phyloP scores from a whole-genome alignment of 2,888 invertebrate species.

The Cetonia aurata region DNA sequence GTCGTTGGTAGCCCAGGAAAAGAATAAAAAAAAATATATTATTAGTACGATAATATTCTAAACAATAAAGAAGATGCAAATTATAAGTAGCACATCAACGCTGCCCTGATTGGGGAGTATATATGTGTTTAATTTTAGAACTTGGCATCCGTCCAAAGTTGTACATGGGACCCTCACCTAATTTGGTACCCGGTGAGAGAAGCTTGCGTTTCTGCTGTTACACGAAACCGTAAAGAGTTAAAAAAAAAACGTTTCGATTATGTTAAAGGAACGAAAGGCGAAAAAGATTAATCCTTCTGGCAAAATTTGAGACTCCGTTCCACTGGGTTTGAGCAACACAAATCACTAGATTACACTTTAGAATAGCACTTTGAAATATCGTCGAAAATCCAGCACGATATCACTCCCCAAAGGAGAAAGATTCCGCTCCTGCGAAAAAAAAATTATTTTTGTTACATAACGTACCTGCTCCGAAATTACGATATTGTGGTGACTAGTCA shows the following conservation, averaged over 20 bases:
- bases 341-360: constrained; percentile 12
- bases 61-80: constrained; percentile 18
- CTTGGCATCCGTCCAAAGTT: constrained; percentile 49
- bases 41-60: constrained; percentile 7
- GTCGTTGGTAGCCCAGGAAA: constrained; percentile 67
- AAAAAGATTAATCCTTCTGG: no score
- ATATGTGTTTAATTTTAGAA: constrained; percentile 49
- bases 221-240: not conserved
- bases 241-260: no score
- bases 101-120: not conserved
- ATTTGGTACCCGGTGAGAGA: constrained; percentile 50
- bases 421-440: constrained; percentile 14
- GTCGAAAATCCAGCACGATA: not conserved
- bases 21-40: constrained; percentile 51
- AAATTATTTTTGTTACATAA: constrained; percentile 48
- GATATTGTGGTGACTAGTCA: constrained; percentile 68
- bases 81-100: constrained; percentile 33
- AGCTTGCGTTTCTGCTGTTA: constrained; percentile 46
- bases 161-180: constrained; percentile 44
- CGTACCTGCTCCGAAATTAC: constrained; percentile 62
- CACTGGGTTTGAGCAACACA: not conserved
- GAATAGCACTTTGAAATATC: no score
- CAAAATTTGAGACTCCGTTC: no score
- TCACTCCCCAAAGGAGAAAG: not conserved
- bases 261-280: no score